phyloP scores from a whole-genome alignment of 1,140 invertebrate genomes.

The Tachypleus tridentatus region DNA sequence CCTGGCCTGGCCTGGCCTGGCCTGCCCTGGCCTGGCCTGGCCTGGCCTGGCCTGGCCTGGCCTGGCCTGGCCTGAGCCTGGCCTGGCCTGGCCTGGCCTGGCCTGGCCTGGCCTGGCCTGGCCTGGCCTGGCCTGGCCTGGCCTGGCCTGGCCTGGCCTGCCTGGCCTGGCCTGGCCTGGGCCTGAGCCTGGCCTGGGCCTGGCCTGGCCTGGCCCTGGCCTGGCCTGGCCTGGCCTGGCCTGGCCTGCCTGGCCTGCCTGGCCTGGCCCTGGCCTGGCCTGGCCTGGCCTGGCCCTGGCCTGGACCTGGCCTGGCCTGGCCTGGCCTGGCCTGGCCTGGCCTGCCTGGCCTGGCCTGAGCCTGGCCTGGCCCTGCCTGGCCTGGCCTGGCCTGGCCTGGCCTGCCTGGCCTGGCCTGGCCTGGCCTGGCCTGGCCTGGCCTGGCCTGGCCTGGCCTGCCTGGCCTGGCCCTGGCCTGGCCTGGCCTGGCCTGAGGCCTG shows the following conservation, averaged over 20 bases:
- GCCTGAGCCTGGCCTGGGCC: slow-evolving; percentile 25
- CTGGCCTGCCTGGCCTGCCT: too few species aligned
- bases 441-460: slow-evolving; percentile 21
- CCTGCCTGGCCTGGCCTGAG: too few species aligned
- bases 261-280: too few species aligned
- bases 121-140: slow-evolving; percentile 17
- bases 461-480: too few species aligned
- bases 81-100: slow-evolving; percentile 25
- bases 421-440: slow-evolving; percentile 19
- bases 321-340: slow-evolving; percentile 23
- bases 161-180: slow-evolving; percentile 25
- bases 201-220: too few species aligned
- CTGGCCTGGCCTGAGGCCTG: slow-evolving; percentile 21
- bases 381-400: too few species aligned
- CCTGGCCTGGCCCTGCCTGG: too few species aligned
- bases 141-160: slow-evolving; percentile 21
- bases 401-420: slow-evolving; percentile 25
- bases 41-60: slow-evolving; percentile 21
- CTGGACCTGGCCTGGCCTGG: too few species aligned
- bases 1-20: slow-evolving; percentile 25
- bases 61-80: slow-evolving; percentile 22
- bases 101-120: slow-evolving; percentile 23
- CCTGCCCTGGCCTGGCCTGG: slow-evolving; percentile 23
- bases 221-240: slow-evolving; percentile 23
- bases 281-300: too few species aligned